Conservation (phyloP, 2,888 invertebrate genomes). For the Brassicogethes aeneus region DNA sequence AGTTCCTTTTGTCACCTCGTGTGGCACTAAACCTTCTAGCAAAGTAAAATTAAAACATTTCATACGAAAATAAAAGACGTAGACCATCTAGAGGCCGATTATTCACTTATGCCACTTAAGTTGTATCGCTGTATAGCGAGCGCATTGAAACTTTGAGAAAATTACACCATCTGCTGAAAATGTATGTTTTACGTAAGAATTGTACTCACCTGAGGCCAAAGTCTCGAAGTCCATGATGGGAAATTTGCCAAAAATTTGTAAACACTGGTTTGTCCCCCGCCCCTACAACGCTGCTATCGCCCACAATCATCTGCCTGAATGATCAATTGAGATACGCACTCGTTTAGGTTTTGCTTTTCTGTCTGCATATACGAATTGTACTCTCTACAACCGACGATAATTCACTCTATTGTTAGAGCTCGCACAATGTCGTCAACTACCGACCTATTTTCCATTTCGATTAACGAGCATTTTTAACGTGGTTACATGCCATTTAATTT, state of each 20-base stretch:
- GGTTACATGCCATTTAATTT: not conserved
- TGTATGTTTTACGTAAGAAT: too few relatives aligned
- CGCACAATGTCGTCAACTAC: not conserved
- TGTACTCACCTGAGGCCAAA: constrained; percentile 39
- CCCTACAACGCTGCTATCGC: constrained; percentile 17
- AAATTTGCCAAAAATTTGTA: constrained; percentile 14
- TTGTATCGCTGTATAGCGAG: constrained; percentile 20
- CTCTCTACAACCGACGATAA: not conserved
- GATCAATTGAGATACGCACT: constrained; percentile 9
- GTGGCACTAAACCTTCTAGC: not conserved
- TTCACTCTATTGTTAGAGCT: not conserved
- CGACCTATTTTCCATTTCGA: not conserved
- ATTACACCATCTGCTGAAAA: too few relatives aligned
- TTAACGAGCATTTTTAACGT: not conserved
- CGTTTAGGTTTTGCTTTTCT: not conserved
- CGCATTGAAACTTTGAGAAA: constrained; percentile 4
- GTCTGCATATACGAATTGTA: not conserved
- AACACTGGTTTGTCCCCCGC: constrained; percentile 25
- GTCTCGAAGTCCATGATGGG: constrained; percentile 35
- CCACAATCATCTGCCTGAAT: constrained; percentile 28
- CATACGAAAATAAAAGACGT: constrained; percentile 3
- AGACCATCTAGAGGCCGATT: constrained; percentile 27
- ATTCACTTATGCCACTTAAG: constrained; percentile 32
- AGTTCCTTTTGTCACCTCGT: not conserved
- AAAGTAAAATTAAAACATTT: not conserved